A percentile compares a stretch with the other conserved stretches of the same genome.
phyloP scores from a whole-genome alignment of 2,888 invertebrate species.

The Cantharis rufa region DNA sequence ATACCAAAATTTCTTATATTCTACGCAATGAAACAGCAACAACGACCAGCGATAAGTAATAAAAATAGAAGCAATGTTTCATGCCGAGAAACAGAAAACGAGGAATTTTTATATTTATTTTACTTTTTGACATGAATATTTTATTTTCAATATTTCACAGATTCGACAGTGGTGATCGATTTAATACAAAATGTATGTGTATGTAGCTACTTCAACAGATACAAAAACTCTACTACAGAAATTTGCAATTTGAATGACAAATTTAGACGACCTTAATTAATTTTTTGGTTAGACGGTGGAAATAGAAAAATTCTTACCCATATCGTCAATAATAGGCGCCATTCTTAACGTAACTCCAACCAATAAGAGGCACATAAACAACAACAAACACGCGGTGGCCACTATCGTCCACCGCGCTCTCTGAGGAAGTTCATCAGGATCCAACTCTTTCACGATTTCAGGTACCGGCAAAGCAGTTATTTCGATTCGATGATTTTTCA shows the following conservation, averaged over 20 bases:
- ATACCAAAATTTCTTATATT: neutral
- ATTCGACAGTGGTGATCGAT: neutral
- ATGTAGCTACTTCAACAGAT: neutral
- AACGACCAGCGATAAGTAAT: neutral
- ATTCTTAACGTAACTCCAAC: slow-evolving; percentile 90
- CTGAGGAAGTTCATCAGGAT: slow-evolving; percentile 81
- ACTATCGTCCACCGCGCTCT: slow-evolving; percentile 90
- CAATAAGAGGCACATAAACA: slow-evolving; percentile 85
- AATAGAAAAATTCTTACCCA: slow-evolving; percentile 71
- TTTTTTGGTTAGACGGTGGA: neutral
- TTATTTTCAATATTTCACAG: neutral
- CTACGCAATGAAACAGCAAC: neutral
- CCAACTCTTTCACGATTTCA: slow-evolving; percentile 57
- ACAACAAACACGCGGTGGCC: slow-evolving; percentile 84
- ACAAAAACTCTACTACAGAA: neutral
- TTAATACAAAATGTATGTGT: neutral
- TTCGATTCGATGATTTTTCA: slow-evolving; percentile 37
- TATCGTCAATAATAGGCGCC: slow-evolving; percentile 94
- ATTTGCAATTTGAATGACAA: neutral
- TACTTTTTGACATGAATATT: neutral
- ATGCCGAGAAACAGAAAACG: neutral
- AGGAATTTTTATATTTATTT: neutral
- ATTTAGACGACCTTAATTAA: no score
- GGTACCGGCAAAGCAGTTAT: slow-evolving; percentile 44
- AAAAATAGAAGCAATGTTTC: neutral